phyloP scores from a whole-genome alignment of 2,797 vertebrate species.

The Silurus aristotelis region DNA sequence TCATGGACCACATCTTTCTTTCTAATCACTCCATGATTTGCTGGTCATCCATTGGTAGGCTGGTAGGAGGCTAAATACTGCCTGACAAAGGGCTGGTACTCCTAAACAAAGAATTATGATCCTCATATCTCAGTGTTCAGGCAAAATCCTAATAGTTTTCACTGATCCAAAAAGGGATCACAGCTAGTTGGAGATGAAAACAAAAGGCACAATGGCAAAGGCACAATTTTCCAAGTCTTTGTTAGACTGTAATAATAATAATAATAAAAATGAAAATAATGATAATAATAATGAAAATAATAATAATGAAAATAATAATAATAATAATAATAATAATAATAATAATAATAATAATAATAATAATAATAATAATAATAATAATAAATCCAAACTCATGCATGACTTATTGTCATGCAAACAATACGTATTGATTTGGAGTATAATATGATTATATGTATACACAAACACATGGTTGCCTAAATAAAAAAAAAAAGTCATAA shows the following conservation, averaged over 20 bases:
- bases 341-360: too few relatives aligned
- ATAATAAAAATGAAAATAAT: too few relatives aligned
- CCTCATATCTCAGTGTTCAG: neutral
- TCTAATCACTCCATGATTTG: slow-evolving; percentile 29
- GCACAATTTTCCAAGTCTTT: neutral
- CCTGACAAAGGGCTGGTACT: slow-evolving; percentile 30
- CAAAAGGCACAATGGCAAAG: neutral
- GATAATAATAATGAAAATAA: too few relatives aligned
- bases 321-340: neutral
- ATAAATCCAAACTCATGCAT: neutral
- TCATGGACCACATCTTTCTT: slow-evolving; percentile 30
- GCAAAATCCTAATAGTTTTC: slow-evolving; percentile 14
- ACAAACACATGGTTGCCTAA: neutral
- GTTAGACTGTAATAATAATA: neutral
- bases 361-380: too few relatives aligned
- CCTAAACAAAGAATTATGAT: slow-evolving; percentile 37
- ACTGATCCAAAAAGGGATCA: slow-evolving; percentile 13
- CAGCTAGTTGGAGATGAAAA: neutral
- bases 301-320: neutral
- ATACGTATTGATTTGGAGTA: neutral
- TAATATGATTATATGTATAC: neutral
- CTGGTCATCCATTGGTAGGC: neutral
- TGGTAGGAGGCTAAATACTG: slow-evolving; percentile 7
- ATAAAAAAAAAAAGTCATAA: neutral
- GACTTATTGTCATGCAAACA: too few relatives aligned